Evolutionary conservation across 1,140 invertebrate species (phyloP), one percentile per base, ranked within the genome.

Genomic region (Sitobion miscanthi): DNA sequence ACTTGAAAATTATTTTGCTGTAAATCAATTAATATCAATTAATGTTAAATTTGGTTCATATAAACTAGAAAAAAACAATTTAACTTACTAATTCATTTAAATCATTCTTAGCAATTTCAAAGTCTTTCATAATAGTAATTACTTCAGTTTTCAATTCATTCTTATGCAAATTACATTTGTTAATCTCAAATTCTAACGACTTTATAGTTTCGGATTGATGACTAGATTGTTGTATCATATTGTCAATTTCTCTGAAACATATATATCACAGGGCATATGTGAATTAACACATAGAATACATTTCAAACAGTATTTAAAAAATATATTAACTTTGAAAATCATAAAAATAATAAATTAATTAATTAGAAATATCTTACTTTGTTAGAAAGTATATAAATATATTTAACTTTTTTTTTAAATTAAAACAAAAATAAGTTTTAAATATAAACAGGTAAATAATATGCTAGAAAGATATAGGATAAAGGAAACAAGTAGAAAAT

Each of bases 191-290:
- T 30, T 93, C 82, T 21, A 93, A 85, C 30, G 4, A 93, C 7
- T 93, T 86, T 4, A 93, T 93, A 54, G 77, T 85, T 57, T 93
- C 91, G 21, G 35, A 42, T 47, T 54, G 82, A 45, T 57, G 21
- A 93, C 35, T 57, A 8, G 38, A 57, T 21, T 93, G 35, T 93
- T 35, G 57, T 25, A 54, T 86, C 49, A 52, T 86, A 6, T 57
- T 35, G 17, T 93, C 82, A 57, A 54, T 42, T 57, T 85, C 91
- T 42, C 91, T 93, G 25, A 2, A 85, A 93, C 21, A 90, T 77
- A 77, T 1, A 86, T 1, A 47, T 85, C 38, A 85, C 9, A 45
- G 35, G 35, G 35, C 35, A 35, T 35, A 35, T 0, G 1, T 30
- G 14, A 25, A 85, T 85, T 5, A 85, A 47, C 14, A 86, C 11